These are phyloP conservation scores for Fistularia commersonii DNA, from an alignment of 2,797 vertebrate genomes.

Conservation along the genomic window DNA sequence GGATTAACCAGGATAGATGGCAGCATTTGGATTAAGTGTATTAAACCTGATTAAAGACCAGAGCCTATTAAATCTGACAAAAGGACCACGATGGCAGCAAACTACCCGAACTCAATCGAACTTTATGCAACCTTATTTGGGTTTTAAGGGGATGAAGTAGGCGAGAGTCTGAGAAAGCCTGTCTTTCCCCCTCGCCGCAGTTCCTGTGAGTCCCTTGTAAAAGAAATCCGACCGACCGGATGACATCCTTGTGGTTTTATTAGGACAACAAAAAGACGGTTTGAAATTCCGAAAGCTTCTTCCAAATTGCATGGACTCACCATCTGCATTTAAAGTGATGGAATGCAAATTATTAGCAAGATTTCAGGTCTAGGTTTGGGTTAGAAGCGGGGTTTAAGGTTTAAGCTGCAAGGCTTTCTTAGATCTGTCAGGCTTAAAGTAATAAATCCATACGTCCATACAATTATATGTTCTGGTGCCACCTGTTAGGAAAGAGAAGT, in stretches of 20 bases:
- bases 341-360: conserved; percentile 34
- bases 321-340: conserved; percentile 15
- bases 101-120: conserved; percentile 15
- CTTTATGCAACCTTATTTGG: conserved; percentile 1
- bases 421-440: conserved; percentile 44
- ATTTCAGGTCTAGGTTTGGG: conserved; percentile 20
- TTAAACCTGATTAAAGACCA: conserved; percentile 29
- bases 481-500: conserved; percentile 37
- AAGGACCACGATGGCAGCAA: background rate
- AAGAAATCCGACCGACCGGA: background rate
- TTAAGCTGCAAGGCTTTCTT: conserved; percentile 39
- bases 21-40: conserved; percentile 31
- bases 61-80: background rate
- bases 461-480: conserved; percentile 38
- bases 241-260: conserved; percentile 10
- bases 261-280: background rate
- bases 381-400: conserved; percentile 38
- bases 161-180: background rate
- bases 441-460: conserved; percentile 49
- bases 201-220: too few species aligned
- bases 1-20: conserved; percentile 46
- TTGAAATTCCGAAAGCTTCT: conserved; percentile 1
- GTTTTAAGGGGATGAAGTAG: conserved; percentile 2
- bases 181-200: too few species aligned
- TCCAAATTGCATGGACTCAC: conserved; percentile 7